A percentile compares a stretch with the other conserved stretches of the same genome.
phyloP scores from a whole-genome alignment of 1,140 invertebrate species.

The Drosophila fuyamai region DNA sequence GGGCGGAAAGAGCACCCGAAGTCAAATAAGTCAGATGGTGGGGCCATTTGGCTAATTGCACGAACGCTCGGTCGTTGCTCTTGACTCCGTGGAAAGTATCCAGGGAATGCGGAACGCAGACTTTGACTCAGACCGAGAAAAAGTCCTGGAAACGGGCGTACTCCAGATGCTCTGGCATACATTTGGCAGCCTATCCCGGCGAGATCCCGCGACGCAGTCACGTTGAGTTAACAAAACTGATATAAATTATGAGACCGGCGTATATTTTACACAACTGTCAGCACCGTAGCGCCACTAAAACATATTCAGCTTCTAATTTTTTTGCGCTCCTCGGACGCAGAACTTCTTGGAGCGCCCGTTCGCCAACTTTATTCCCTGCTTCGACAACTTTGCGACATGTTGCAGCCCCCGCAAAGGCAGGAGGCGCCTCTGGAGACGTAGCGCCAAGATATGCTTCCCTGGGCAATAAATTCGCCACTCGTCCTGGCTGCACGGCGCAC shows the following conservation, averaged over 20 bases:
- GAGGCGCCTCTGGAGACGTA: constrained; percentile 40
- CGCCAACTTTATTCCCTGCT: constrained; percentile 52
- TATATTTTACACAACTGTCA: constrained; percentile 82
- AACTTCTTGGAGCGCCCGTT: constrained; percentile 55
- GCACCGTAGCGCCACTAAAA: constrained; percentile 74
- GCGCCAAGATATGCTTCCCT: constrained; percentile 75
- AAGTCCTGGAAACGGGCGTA: constrained; percentile 3
- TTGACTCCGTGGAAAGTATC: constrained; percentile 33
- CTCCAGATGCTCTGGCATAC: constrained; percentile 35
- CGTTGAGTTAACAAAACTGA: constrained; percentile 80
- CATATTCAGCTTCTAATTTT: constrained; percentile 72
- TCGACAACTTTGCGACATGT: constrained; percentile 81
- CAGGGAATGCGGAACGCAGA: constrained; percentile 6
- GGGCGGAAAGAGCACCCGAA: constrained; percentile 14
- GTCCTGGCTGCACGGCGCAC: constrained; percentile 31
- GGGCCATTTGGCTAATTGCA: constrained; percentile 77
- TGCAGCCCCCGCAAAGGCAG: constrained; percentile 52
- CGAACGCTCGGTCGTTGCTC: constrained; percentile 61
- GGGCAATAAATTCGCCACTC: constrained; percentile 74
- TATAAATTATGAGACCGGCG: constrained; percentile 77
- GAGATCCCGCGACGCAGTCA: constrained; percentile 67
- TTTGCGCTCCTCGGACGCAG: constrained; percentile 47
- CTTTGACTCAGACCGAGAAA: not conserved
- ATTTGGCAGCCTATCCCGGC: constrained; percentile 46
- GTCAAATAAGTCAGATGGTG: constrained; percentile 49